These are phyloP conservation scores for Idaea biselata DNA, from an alignment of 2,888 invertebrate species.

Conservation along the genomic window DNA sequence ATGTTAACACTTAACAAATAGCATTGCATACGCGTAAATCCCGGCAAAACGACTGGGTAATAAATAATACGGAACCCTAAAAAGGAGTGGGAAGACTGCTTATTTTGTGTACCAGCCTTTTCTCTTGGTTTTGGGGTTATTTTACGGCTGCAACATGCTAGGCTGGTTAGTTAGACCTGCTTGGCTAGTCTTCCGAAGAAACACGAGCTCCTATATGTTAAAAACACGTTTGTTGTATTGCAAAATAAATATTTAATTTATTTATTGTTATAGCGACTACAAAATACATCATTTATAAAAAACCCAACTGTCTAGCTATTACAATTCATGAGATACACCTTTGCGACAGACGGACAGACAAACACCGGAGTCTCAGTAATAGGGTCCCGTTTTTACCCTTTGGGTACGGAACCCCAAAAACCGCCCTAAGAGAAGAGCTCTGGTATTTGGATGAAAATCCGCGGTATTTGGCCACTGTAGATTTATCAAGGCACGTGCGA, in stretches of 20 bases:
- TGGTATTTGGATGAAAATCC: background rate
- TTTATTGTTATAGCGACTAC: no score
- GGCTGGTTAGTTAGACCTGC: background rate
- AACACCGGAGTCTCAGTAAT: no score
- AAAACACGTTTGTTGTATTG: no score
- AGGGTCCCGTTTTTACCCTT: background rate
- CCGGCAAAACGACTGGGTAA: constrained; percentile 18
- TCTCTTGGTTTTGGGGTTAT: background rate
- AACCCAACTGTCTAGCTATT: no score
- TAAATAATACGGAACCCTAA: no score
- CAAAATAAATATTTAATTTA: no score
- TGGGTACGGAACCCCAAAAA: background rate
- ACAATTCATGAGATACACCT: no score
- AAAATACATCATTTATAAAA: no score
- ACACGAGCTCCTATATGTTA: no score
- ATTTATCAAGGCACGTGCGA: background rate
- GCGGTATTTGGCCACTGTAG: background rate
- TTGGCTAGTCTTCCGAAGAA: no score
- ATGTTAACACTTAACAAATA: constrained; percentile 15
- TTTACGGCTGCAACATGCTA: background rate
- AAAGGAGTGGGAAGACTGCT: constrained; percentile 21
- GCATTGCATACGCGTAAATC: constrained; percentile 15
- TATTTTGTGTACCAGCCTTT: constrained; percentile 21
- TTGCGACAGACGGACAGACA: no score
- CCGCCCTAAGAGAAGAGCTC: background rate